phyloP scores from a whole-genome alignment of 2,113 vertebrate genomes.

The Chaetops frenatus region DNA sequence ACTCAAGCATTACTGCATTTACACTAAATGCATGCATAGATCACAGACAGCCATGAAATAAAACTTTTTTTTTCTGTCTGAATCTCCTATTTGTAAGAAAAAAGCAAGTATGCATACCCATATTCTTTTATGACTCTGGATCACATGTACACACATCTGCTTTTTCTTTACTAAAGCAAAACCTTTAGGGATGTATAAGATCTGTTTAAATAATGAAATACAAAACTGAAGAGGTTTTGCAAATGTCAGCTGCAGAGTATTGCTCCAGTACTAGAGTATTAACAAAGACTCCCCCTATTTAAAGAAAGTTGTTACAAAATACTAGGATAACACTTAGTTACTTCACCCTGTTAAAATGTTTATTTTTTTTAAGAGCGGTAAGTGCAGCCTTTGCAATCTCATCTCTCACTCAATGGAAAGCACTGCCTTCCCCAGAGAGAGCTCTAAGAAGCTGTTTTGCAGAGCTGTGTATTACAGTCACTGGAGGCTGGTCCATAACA shows the following conservation, averaged over 20 bases:
- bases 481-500: not conserved
- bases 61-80: not conserved
- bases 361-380: not conserved
- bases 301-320: not conserved
- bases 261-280: not conserved
- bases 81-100: not conserved
- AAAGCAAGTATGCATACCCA: not conserved
- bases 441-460: not conserved
- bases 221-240: not conserved
- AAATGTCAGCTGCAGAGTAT: not conserved
- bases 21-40: not conserved
- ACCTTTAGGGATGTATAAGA: not conserved
- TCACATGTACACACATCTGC: not conserved
- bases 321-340: not conserved
- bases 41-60: not conserved
- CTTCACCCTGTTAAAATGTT: not conserved
- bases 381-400: conserved; percentile 3
- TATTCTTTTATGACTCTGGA: not conserved
- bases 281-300: not conserved
- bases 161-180: not conserved
- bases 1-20: not conserved
- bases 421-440: not conserved
- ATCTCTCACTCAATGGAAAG: not conserved
- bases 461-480: not conserved
- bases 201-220: not conserved